These are phyloP conservation scores for Ricordea florida DNA, from an alignment of 92 coral and sea anemone genomes.

Conservation along the genomic window DNA sequence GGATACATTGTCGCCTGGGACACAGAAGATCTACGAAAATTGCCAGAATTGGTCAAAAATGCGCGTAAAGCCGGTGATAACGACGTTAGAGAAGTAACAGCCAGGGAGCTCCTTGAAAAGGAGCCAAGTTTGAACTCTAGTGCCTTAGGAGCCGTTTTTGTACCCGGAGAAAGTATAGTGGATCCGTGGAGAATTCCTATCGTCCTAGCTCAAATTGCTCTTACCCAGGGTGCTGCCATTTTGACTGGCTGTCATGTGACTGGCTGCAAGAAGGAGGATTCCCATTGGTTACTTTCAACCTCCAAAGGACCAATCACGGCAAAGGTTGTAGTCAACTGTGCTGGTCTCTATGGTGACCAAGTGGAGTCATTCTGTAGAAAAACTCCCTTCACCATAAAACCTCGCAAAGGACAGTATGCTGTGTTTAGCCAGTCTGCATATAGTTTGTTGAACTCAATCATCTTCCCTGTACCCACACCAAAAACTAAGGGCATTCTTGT, in stretches of 20 bases:
- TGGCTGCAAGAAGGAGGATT: slow-evolving; percentile 21
- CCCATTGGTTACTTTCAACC: slow-evolving; percentile 64
- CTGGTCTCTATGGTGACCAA: slow-evolving; percentile 74
- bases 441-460: slow-evolving; percentile 52
- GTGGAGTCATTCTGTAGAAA: slow-evolving; percentile 59
- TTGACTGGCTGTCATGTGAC: slow-evolving; percentile 53
- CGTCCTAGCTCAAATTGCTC: slow-evolving; percentile 61
- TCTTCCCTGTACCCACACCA: slow-evolving; percentile 77
- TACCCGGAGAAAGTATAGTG: slow-evolving; percentile 69
- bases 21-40: slow-evolving; percentile 44
- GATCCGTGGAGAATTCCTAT: slow-evolving; percentile 81
- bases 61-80: slow-evolving; percentile 46
- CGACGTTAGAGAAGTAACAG: slow-evolving; percentile 57
- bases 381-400: slow-evolving; percentile 79
- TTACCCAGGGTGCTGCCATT: slow-evolving; percentile 40
- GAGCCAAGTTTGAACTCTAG: slow-evolving; percentile 57
- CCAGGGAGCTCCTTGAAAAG: slow-evolving; percentile 33
- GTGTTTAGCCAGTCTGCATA: slow-evolving; percentile 70
- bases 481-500: slow-evolving; percentile 71
- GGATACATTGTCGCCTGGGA: slow-evolving; percentile 79
- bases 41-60: slow-evolving; percentile 57
- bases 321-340: slow-evolving; percentile 76
- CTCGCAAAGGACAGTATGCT: slow-evolving; percentile 82
- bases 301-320: slow-evolving; percentile 49
- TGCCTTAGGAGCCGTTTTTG: slow-evolving; percentile 76